A percentile compares a stretch with the other conserved stretches of the same genome.
Conservation (phyloP, 2,888 invertebrate species). For the Stenolophus ochropezus region DNA sequence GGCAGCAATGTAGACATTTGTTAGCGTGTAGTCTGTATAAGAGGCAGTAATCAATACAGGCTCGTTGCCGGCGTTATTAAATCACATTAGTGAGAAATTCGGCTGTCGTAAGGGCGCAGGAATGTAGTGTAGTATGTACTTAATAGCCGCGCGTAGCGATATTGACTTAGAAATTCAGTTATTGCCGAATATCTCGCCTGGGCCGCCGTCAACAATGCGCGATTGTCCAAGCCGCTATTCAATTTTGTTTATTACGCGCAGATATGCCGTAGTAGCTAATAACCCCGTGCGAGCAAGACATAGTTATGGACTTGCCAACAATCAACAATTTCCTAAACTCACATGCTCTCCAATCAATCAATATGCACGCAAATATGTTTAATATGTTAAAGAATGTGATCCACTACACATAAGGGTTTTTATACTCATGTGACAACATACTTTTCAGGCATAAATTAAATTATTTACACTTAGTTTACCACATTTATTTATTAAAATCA, state of each 20-base stretch:
- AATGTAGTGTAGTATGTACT: conserved; percentile 32
- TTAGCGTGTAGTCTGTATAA: background rate
- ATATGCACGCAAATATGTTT: too few relatives aligned
- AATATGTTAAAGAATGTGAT: too few relatives aligned
- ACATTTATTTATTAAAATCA: too few relatives aligned
- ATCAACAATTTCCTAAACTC: too few relatives aligned
- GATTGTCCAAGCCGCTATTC: background rate
- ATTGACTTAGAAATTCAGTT: conserved; percentile 42
- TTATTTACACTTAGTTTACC: too few relatives aligned
- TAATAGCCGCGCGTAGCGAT: conserved; percentile 14
- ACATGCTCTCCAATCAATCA: too few relatives aligned
- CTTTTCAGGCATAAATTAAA: too few relatives aligned
- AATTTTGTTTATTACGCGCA: conserved; percentile 14
- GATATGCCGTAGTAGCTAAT: background rate
- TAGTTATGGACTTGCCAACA: background rate
- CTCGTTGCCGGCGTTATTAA: background rate
- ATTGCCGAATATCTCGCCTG: conserved; percentile 21
- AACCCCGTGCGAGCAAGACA: background rate
- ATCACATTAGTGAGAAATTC: conserved; percentile 28
- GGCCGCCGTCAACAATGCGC: conserved; percentile 13
- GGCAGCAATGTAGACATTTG: background rate
- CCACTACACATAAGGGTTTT: too few relatives aligned
- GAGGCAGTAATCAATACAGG: conserved; percentile 8
- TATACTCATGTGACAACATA: too few relatives aligned
- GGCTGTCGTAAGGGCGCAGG: background rate